Evolutionary conservation across 1,140 invertebrate species (phyloP), one percentile per base, ranked within the genome.

Genomic region (Bombus cullumanus): DNA sequence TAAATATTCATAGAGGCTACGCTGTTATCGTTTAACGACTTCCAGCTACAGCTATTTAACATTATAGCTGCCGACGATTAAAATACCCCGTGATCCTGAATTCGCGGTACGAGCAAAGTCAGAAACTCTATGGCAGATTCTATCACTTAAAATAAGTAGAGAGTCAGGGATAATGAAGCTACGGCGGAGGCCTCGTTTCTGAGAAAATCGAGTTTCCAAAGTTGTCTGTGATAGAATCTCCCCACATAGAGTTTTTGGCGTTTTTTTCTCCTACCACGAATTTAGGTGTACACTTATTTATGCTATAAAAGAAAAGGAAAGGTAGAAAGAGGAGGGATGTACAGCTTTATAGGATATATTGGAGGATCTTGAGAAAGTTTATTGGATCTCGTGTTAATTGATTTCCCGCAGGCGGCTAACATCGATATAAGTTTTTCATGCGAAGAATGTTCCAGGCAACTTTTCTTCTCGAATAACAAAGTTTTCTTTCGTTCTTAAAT

Each of bases 1-100:
- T 78, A 78, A 78, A 78, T 78, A 78, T 78, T 78, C 37, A 78
- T 78, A 64, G 59, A 41, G n/a, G n/a, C 62, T 22, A 22, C n/a
- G 13, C 62, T 47, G 39, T 66, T 78, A 43, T 78, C 76, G 76
- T 66, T 43, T 31, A 78, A 78, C n/a, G n/a, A 43, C 39, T 34
- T 31, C 59, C 39, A 43, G n/a, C 41, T 5, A 25, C 15, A 25
- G 41, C 59, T 62, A 62, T 13, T 34, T 57, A 53, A 53, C 64
- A 18, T 66, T 31, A 53, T 53, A 47, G 66, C 12, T 0, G 22
- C 31, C 25, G 25, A 28, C 37, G 69, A 72, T 68, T 68, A 68
- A 68, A 68, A 37, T 22, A 31, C 15, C 9, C 22, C 15, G 59
- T 62, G 59, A 12, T 62, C 12, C 59, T 62, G 12, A 62, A n/a